phyloP scores from a whole-genome alignment of 2,888 invertebrate genomes.

The Folsomia manolachei region DNA sequence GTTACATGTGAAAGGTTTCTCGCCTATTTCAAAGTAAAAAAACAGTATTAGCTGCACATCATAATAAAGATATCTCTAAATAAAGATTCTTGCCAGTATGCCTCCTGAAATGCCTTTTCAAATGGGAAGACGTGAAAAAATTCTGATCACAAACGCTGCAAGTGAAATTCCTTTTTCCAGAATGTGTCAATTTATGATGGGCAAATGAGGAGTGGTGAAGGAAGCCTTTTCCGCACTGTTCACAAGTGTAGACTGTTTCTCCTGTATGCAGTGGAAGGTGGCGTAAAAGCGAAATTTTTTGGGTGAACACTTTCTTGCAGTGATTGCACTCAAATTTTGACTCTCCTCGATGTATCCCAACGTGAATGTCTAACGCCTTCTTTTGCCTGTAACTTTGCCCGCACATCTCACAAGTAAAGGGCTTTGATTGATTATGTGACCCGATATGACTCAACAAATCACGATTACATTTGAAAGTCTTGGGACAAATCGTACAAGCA shows the following conservation, averaged over 20 bases:
- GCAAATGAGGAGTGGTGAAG: conserved; percentile 7
- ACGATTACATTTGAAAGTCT: conserved; percentile 8
- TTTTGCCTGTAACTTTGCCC: conserved; percentile 63
- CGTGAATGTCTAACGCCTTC: conserved; percentile 63
- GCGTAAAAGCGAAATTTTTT: conserved; percentile 62
- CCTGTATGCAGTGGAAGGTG: conserved; percentile 65
- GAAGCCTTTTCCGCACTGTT: conserved; percentile 8
- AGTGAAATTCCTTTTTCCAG: conserved; percentile 56
- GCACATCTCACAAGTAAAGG: conserved; percentile 59
- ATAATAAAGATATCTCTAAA: too few relatives aligned
- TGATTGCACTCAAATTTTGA: conserved; percentile 58
- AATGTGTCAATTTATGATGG: conserved; percentile 9
- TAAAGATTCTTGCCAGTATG: conserved; percentile 56
- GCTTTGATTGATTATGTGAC: conserved; percentile 17
- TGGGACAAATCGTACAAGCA: neutral
- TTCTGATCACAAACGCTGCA: conserved; percentile 65
- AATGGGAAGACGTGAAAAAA: conserved; percentile 65
- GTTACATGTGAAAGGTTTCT: neutral
- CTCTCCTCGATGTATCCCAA: conserved; percentile 60
- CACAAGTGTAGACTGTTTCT: conserved; percentile 52
- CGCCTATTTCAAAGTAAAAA: too few relatives aligned
- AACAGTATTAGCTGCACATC: too few relatives aligned
- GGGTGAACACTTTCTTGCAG: conserved; percentile 64
- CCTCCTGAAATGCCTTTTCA: conserved; percentile 66
- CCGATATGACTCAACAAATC: conserved; percentile 16